These are phyloP conservation scores for Pelodiscus sinensis DNA, from an alignment of 2,113 vertebrate genomes.

Conservation along the genomic window DNA sequence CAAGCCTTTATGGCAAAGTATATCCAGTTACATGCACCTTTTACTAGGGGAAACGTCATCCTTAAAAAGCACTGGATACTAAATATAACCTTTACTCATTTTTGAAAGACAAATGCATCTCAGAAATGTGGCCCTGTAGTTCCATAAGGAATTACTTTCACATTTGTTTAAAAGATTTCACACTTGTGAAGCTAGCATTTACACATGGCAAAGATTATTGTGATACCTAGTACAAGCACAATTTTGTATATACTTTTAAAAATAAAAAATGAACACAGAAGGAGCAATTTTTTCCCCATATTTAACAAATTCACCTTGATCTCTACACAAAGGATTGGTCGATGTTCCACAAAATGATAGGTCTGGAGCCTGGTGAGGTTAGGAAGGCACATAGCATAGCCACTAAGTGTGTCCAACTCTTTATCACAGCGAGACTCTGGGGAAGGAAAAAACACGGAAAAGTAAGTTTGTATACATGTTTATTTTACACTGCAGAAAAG, in stretches of 20 bases:
- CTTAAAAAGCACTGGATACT: background rate
- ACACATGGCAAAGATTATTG: background rate
- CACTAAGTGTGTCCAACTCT: slow-evolving; percentile 94
- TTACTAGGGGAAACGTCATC: background rate
- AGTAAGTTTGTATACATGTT: accelerated
- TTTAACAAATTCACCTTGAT: slow-evolving; percentile 87
- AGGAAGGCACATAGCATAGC: slow-evolving; percentile 95
- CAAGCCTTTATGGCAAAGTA: background rate
- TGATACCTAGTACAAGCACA: background rate
- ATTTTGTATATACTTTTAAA: background rate
- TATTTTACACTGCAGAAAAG: background rate
- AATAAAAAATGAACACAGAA: background rate
- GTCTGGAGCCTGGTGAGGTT: slow-evolving; percentile 90
- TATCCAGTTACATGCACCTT: background rate
- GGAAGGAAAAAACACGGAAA: background rate
- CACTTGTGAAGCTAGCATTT: background rate
- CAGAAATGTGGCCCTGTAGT: background rate
- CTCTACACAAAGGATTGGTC: slow-evolving; percentile 93
- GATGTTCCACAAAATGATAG: slow-evolving; percentile 83
- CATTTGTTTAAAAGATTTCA: background rate
- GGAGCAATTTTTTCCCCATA: background rate
- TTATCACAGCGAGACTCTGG: slow-evolving; percentile 94
- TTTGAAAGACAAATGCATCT: background rate
- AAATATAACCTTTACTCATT: background rate
- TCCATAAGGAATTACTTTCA: background rate